phyloP scores from a whole-genome alignment of 1,140 invertebrate species.

The Eufriesea mexicana region DNA sequence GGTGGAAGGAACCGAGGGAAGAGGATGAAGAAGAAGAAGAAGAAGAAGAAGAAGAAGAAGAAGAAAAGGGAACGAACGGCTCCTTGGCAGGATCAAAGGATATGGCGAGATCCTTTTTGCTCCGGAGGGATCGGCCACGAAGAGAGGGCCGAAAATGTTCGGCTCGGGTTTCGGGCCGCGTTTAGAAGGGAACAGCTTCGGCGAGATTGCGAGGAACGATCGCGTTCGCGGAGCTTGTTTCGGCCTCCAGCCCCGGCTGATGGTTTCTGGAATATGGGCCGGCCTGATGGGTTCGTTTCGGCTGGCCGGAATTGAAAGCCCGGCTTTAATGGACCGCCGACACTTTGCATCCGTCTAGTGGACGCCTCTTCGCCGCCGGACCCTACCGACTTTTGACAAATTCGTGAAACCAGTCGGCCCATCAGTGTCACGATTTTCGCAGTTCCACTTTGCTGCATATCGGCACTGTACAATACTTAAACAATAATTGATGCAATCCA shows the following conservation, averaged over 20 bases:
- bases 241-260: constrained; percentile 28
- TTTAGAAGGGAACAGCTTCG: constrained; percentile 42
- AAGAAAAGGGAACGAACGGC: constrained; percentile 64
- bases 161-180: constrained; percentile 65
- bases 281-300: constrained; percentile 42
- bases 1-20: constrained; percentile 56
- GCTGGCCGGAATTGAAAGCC: constrained; percentile 34
- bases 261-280: constrained; percentile 51
- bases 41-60: constrained; percentile 40
- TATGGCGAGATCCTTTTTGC: constrained; percentile 69
- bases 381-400: neutral
- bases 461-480: too few relatives aligned
- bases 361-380: neutral
- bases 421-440: neutral
- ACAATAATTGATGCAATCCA: too few relatives aligned
- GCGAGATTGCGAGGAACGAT: constrained; percentile 49
- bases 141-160: constrained; percentile 59
- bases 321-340: constrained; percentile 30
- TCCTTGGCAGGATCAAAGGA: constrained; percentile 75
- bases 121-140: constrained; percentile 53
- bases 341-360: constrained; percentile 21
- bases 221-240: constrained; percentile 46
- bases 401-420: neutral
- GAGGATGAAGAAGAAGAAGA: neutral
- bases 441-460: too few relatives aligned